Base-by-base conservation (phyloP, 2,797 vertebrate species). In the Astyanax mexicanus region DNA sequence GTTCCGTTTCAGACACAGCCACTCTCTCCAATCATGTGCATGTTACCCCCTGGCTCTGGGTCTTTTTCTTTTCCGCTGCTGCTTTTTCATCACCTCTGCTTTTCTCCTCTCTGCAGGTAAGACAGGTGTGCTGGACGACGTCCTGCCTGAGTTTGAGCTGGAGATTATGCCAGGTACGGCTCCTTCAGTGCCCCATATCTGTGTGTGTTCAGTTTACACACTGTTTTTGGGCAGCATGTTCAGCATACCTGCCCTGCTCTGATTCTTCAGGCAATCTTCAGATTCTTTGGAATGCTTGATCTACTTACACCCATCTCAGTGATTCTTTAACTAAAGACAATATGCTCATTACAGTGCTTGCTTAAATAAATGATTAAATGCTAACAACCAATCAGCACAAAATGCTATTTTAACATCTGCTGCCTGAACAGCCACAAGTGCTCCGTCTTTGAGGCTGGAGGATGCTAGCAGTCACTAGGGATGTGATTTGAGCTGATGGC, bases 91-190 rank as follows among this genome's bases (percentile, higher is more conserved):
- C 72, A 82, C 77, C 80, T 85, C 74, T 93, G 92, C 91, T 93
- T 90, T 95, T 92, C 91, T 86, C 96, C 92, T 95, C 92, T 95
- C 90, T 96, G 93, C 93, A 99, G 98, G 97, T 94, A 96, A 95
- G 94, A 98, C 94, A 97, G 96, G 96, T 95, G 93, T 94, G 92
- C 92, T 92, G 94, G 94, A 96, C 91, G 97, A 98, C 93, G 91
- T 99, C 91, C 95, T 99, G 92, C 98, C 98, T 96, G 96, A 95
- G 92, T 98, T 99, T 96, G 96, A 98, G 94, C 92, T 97, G 95
- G 95, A 98, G 92, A 92, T 99, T 91, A 99, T 99, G 97, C 96
- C 97, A 99, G 98, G 98, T 99, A 99, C 85, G 91, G 92, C 82
- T 81, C 89, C 89, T 86, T 87, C 87, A 81, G 78, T 69, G 58